These are phyloP conservation scores for Hermaeophaga mercurialis DNA, from an alignment of 2,888 invertebrate species.

Conservation along the genomic window DNA sequence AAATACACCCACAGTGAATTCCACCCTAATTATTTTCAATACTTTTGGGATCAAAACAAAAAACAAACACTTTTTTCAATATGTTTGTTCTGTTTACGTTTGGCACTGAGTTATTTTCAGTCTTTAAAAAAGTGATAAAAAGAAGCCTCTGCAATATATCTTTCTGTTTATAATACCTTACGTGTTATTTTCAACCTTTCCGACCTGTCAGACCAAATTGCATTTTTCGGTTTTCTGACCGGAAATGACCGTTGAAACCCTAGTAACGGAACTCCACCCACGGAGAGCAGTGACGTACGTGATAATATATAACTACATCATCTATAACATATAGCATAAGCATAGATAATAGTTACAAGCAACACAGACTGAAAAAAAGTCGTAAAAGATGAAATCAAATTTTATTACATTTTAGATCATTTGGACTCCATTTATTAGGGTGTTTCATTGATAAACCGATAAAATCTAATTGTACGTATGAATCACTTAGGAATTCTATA, in stretches of 20 bases:
- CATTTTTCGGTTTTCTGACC: slow-evolving; percentile 51
- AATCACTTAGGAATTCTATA: no score
- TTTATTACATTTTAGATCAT: no score
- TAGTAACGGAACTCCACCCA: slow-evolving; percentile 28
- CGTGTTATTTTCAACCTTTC: slow-evolving; percentile 45
- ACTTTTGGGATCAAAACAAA: background rate
- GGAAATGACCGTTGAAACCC: slow-evolving; percentile 51
- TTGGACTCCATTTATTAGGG: no score
- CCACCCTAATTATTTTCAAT: background rate
- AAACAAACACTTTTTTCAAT: background rate
- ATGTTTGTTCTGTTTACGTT: slow-evolving; percentile 1
- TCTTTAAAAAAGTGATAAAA: slow-evolving; percentile 34
- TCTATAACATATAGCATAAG: background rate
- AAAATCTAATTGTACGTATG: no score
- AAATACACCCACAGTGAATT: no score
- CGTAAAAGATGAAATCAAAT: no score
- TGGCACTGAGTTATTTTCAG: slow-evolving; percentile 12
- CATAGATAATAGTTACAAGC: no score
- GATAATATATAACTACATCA: slow-evolving; percentile 1
- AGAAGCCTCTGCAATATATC: slow-evolving; percentile 37
- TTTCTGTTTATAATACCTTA: slow-evolving; percentile 36
- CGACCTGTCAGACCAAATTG: slow-evolving; percentile 46
- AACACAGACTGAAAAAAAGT: no score
- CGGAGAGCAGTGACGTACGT: slow-evolving; percentile 15
- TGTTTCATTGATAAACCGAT: no score